Evolutionary conservation across 2,113 vertebrate genomes (phyloP).

Genomic region (Speoplatyrhinus poulsoni): DNA sequence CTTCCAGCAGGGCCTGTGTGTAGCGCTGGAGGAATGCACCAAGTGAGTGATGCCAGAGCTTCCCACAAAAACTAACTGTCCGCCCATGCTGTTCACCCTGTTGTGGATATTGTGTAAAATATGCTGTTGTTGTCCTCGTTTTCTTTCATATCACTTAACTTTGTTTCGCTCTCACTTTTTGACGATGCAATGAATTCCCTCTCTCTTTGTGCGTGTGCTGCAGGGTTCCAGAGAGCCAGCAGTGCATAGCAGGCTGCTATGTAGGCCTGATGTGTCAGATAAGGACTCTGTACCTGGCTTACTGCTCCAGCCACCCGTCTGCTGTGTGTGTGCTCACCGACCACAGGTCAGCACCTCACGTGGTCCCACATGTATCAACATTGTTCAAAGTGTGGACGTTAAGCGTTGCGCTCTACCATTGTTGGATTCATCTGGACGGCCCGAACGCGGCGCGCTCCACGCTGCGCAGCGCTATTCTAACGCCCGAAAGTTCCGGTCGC

Average conservation of each 20-base stretch:
- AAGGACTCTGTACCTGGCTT: conserved; percentile 87
- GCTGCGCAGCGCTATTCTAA: too few species aligned
- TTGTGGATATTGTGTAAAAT: not conserved
- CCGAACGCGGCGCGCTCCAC: too few species aligned
- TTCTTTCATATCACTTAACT: not conserved
- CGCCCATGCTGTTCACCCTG: too few species aligned
- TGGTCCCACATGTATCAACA: not conserved
- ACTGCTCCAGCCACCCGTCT: conserved; percentile 92
- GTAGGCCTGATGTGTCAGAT: conserved; percentile 90
- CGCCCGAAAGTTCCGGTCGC: too few species aligned
- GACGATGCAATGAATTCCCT: not conserved
- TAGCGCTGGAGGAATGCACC: conserved; percentile 89
- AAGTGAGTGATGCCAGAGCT: conserved; percentile 81
- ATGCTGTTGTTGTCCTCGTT: not conserved
- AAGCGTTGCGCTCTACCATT: too few species aligned
- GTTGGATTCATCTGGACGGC: too few species aligned
- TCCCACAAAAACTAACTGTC: too few species aligned
- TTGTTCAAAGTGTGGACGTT: too few species aligned
- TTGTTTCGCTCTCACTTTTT: not conserved
- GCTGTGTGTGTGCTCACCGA: conserved; percentile 93
- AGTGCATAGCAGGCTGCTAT: conserved; percentile 89
- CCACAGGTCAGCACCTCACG: conserved; percentile 82
- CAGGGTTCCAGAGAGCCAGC: conserved; percentile 90
- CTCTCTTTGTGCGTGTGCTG: not conserved
- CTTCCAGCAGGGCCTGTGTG: conserved; percentile 92